Conservation (phyloP, 2,113 vertebrate genomes). For the Tetrao urogallus region DNA sequence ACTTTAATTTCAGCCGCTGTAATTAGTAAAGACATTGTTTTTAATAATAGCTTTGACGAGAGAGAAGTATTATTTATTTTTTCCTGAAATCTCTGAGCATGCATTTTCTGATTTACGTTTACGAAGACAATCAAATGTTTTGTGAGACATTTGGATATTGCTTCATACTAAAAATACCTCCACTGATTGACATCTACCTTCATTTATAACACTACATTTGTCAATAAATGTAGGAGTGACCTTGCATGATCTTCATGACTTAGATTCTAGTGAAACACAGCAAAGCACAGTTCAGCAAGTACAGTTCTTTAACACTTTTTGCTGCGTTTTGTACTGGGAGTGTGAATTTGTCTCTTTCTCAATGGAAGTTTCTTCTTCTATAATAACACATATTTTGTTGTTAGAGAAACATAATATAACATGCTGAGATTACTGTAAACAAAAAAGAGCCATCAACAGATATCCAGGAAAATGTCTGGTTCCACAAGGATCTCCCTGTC, state of each 20-base stretch:
- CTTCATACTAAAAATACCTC: not conserved
- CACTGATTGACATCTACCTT: not conserved
- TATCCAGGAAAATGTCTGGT: not conserved
- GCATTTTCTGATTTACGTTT: not conserved
- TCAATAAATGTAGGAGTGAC: not conserved
- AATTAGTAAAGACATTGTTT: not conserved
- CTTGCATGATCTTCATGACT: not conserved
- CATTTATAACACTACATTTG: not conserved
- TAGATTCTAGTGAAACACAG: not conserved
- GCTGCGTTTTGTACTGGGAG: not conserved
- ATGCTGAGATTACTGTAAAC: not conserved
- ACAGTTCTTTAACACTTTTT: not conserved
- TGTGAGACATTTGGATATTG: not conserved
- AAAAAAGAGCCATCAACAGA: not conserved
- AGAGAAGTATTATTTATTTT: not conserved
- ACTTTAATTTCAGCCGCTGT: not conserved
- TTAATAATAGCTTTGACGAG: not conserved
- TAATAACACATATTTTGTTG: not conserved
- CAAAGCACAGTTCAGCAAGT: not conserved
- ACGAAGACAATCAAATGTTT: not conserved
- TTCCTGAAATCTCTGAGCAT: not conserved
- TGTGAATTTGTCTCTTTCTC: not conserved
- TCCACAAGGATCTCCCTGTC: not conserved
- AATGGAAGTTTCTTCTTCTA: not conserved
- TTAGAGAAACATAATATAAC: not conserved